Evolutionary conservation across 2,797 vertebrate genomes (phyloP).

Genomic region (Platalea minor): DNA sequence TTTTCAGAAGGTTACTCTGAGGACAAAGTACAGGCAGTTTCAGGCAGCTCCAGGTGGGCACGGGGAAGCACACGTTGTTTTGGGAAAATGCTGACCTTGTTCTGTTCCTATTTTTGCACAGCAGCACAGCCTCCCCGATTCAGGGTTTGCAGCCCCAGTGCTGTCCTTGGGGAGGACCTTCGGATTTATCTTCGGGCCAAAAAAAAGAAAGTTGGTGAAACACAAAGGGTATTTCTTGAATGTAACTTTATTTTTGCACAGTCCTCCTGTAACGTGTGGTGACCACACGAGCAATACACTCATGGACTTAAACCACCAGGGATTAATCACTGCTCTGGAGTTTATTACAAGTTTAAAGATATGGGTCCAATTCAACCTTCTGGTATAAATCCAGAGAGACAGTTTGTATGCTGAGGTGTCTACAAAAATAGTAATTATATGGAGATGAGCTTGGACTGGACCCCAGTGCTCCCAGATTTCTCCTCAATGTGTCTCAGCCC

Average conservation of each 20-base stretch:
- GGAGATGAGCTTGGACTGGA: neutral
- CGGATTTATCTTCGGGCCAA: neutral
- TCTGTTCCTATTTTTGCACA: neutral
- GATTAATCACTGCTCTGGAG: neutral
- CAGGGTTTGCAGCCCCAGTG: neutral
- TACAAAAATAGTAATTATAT: neutral
- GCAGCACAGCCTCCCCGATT: neutral
- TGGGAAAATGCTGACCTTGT: neutral
- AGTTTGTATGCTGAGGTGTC: neutral
- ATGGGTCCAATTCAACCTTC: neutral
- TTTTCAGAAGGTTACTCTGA: neutral
- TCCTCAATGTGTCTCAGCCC: neutral
- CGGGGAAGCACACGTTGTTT: neutral
- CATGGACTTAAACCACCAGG: fast-evolving
- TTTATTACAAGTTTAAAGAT: neutral
- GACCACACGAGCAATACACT: fast-evolving
- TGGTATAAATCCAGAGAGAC: neutral
- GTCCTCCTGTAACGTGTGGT: neutral
- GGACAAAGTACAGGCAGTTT: neutral
- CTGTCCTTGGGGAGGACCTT: neutral
- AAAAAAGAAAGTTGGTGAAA: neutral
- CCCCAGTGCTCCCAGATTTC: neutral
- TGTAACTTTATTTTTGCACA: neutral
- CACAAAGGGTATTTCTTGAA: neutral
- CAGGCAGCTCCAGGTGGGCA: conserved; percentile 4